Percentiles rank a stretch among this genome's conserved stretches.
Evolutionary conservation across 2,113 vertebrate species (phyloP).

Genomic region (Tyto alba): DNA sequence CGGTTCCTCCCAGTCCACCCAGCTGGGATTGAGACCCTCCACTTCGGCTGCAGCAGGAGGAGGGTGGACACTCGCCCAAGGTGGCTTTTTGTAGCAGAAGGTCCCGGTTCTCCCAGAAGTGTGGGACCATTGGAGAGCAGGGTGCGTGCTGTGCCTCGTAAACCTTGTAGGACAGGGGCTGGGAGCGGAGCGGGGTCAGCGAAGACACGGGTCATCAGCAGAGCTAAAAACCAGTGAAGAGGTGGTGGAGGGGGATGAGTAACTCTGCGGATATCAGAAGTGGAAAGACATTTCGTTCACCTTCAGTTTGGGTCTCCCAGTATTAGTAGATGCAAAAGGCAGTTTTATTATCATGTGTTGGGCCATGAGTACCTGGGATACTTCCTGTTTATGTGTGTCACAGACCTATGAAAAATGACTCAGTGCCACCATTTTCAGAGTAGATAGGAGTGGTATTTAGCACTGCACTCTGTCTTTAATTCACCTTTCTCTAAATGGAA

Average conservation of each 20-base stretch:
- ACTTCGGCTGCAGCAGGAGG: background rate
- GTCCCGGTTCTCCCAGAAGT: background rate
- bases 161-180: background rate
- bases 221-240: background rate
- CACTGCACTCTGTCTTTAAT: background rate
- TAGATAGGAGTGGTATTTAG: background rate
- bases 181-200: background rate
- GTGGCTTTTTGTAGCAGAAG: background rate
- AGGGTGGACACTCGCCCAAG: accelerated
- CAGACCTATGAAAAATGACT: background rate
- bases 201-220: accelerated
- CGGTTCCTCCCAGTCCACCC: background rate
- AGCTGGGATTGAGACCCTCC: background rate
- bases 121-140: background rate
- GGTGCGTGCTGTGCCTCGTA: background rate
- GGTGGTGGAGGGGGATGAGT: background rate
- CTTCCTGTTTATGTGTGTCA: background rate
- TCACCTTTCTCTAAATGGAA: background rate
- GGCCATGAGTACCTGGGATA: background rate
- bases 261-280: background rate
- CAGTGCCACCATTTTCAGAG: background rate
- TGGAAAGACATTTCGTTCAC: background rate
- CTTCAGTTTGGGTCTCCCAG: background rate
- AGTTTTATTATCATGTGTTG: background rate
- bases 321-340: background rate